Percentiles rank a stretch among this genome's conserved stretches.
These are phyloP conservation scores for Ammospiza maritima DNA, from an alignment of 2,797 vertebrate species.

Conservation along the genomic window DNA sequence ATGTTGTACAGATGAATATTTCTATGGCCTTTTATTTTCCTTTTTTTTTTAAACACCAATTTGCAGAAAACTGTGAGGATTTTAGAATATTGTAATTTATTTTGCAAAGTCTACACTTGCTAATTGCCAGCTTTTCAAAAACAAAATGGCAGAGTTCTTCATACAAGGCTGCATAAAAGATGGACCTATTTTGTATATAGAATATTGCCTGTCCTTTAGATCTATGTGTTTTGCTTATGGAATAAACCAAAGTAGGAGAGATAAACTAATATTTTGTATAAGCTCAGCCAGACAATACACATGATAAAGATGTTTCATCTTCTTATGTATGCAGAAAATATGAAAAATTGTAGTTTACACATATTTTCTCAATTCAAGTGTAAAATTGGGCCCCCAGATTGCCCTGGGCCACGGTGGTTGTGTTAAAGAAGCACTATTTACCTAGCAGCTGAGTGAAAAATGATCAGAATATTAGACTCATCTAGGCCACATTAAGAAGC, in stretches of 20 bases:
- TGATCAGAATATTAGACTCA: conserved; percentile 99
- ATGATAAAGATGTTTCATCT: conserved; percentile 99
- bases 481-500: conserved; percentile 91
- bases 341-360: conserved; percentile 98
- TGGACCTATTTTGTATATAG: conserved; percentile 91
- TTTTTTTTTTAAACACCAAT: neutral
- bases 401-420: conserved; percentile 92
- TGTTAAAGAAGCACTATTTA: conserved; percentile 82
- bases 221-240: conserved; percentile 96
- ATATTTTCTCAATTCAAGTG: conserved; percentile 92
- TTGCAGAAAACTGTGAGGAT: neutral
- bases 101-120: neutral
- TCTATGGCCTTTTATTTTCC: neutral
- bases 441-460: conserved; percentile 90
- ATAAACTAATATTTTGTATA: conserved; percentile 99
- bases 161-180: conserved; percentile 90
- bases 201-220: conserved; percentile 96
- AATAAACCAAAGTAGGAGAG: conserved; percentile 94
- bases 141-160: conserved; percentile 81
- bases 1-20: neutral
- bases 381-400: conserved; percentile 90
- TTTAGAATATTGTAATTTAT: neutral
- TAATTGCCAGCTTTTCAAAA: conserved; percentile 47
- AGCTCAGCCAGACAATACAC: conserved; percentile 98
- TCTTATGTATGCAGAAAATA: conserved; percentile 99